These are phyloP conservation scores for Myiagra hebetior DNA, from an alignment of 2,113 vertebrate genomes.

Conservation along the genomic window DNA sequence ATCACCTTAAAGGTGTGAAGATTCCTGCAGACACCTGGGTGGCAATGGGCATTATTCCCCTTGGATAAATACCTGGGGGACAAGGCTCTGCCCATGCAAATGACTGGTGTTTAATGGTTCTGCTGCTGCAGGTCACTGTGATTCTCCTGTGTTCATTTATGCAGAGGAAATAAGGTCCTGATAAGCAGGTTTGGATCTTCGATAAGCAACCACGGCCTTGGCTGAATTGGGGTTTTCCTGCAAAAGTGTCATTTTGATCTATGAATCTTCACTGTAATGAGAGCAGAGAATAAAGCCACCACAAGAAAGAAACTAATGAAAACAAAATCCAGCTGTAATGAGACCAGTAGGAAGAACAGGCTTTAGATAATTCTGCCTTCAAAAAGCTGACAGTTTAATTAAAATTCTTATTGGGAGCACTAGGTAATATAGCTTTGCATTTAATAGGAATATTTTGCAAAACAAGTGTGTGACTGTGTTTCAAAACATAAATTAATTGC, in stretches of 20 bases:
- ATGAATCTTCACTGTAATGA: slow-evolving; percentile 9
- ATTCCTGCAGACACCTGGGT: not conserved
- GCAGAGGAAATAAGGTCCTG: not conserved
- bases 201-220: not conserved
- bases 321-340: slow-evolving; percentile 63
- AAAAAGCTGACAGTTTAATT: slow-evolving; percentile 67
- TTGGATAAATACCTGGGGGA: not conserved
- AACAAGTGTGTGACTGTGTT: slow-evolving; percentile 9
- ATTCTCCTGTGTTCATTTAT: not conserved
- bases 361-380: slow-evolving; percentile 33
- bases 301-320: slow-evolving; percentile 50
- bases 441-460: slow-evolving; percentile 34
- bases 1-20: not conserved
- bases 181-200: slow-evolving; percentile 2
- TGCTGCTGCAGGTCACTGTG: not conserved
- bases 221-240: not conserved
- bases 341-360: slow-evolving; percentile 3
- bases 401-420: slow-evolving; percentile 42
- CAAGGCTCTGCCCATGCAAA: not conserved
- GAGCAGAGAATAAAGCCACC: slow-evolving; percentile 56
- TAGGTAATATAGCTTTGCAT: slow-evolving; percentile 31
- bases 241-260: slow-evolving; percentile 46
- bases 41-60: not conserved
- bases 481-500: slow-evolving; percentile 26
- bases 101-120: not conserved